Evolutionary conservation across 2,888 invertebrate genomes (phyloP).

Genomic region (Aphidius colemani): DNA sequence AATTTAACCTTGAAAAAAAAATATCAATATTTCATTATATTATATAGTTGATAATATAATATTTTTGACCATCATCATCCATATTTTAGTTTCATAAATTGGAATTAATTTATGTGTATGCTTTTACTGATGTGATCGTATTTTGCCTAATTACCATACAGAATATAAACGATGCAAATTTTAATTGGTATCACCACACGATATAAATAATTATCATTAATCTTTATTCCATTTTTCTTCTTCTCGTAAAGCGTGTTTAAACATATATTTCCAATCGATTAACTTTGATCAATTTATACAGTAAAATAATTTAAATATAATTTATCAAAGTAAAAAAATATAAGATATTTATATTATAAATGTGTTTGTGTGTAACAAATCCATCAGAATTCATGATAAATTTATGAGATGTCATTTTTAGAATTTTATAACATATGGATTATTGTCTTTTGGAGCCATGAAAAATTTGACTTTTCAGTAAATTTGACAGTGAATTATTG

Average conservation of each 20-base stretch:
- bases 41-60: no score
- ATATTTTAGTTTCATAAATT: no score
- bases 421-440: conserved; percentile 1
- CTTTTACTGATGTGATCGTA: conserved; percentile 11
- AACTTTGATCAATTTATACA: neutral
- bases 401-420: no score
- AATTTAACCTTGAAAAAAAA: no score
- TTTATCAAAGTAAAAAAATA: no score
- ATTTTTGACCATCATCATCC: no score
- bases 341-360: no score
- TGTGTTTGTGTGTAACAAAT: no score
- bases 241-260: no score
- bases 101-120: neutral
- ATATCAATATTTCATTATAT: no score
- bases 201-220: conserved; percentile 7
- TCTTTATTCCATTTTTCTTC: neutral
- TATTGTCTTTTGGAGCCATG: conserved; percentile 14
- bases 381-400: no score
- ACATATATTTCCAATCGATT: neutral
- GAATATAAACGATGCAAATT: conserved; percentile 31
- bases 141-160: conserved; percentile 26
- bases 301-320: no score
- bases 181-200: conserved; percentile 27
- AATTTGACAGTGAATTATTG: conserved; percentile 18
- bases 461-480: conserved; percentile 7